A percentile compares a stretch with the other conserved stretches of the same genome.
Evolutionary conservation across 2,888 invertebrate genomes (phyloP).

Genomic region (Iselma pallidipennis): DNA sequence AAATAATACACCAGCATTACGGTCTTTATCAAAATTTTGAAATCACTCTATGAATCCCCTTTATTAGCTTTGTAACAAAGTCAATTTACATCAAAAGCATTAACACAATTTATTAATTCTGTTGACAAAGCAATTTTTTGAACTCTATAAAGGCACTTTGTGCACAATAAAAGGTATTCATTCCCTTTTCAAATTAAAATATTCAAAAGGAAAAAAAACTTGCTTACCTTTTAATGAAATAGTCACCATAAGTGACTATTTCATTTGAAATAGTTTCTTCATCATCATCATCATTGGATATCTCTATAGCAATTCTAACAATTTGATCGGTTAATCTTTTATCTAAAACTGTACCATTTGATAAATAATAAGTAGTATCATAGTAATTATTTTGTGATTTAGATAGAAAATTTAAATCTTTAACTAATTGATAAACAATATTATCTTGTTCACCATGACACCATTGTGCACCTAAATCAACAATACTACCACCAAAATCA

Average conservation of each 20-base stretch:
- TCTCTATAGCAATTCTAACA: slow-evolving; percentile 34
- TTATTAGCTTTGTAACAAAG: no score
- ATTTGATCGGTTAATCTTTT: slow-evolving; percentile 43
- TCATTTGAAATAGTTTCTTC: slow-evolving; percentile 31
- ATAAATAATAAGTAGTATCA: slow-evolving; percentile 44
- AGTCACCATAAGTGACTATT: slow-evolving; percentile 45
- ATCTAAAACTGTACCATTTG: slow-evolving; percentile 41
- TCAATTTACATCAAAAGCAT: background rate
- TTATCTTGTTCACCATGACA: slow-evolving; percentile 53
- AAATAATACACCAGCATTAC: no score
- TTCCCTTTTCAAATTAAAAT: background rate
- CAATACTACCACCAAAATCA: slow-evolving; percentile 37
- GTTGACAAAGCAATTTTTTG: background rate
- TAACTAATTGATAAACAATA: slow-evolving; percentile 48
- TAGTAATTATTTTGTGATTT: slow-evolving; percentile 53
- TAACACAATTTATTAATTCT: background rate
- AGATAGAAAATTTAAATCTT: slow-evolving; percentile 43
- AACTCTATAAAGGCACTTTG: background rate
- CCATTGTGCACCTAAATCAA: slow-evolving; percentile 53
- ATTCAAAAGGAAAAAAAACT: background rate
- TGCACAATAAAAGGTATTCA: background rate
- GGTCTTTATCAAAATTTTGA: no score
- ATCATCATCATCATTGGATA: slow-evolving; percentile 42
- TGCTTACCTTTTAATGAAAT: slow-evolving; percentile 45
- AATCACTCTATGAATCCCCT: no score